Base-by-base conservation (phyloP, 2,797 vertebrate species). In the Helostoma temminkii region DNA sequence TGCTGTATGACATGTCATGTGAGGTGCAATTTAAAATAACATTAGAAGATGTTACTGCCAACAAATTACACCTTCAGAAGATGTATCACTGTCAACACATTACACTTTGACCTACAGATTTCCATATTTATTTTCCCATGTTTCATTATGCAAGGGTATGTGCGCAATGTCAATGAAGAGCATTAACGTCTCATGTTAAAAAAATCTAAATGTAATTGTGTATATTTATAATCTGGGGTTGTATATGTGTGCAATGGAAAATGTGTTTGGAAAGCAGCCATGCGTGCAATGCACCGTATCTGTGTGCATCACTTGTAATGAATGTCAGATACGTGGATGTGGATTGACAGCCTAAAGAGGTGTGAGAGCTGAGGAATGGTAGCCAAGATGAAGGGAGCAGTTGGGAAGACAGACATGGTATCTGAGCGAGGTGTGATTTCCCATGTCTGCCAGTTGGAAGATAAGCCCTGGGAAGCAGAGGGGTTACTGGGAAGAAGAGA, bases 361-460 rank as follows among this genome's bases (percentile, higher is more conserved):
- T 58, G 79, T 18, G 70, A 72, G 69, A 71, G 80, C 78, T 58
- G 66, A 72, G 62, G 75, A 67, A 74, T 71, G 76, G 76, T 56
- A 67, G 72, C 65, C 53, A 30, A 78, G 81, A 85, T 83, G 83
- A 90, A 85, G 69, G 72, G 53, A 76, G 76, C 63, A 58, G 78
- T 53, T 26, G 57, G 67, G 58, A 72, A 69, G 70, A 76, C 66
- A 84, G 78, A 76, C 50, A 52, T 7, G 63, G 78, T 78, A 54
- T 81, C 80, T 43, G 62, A 73, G 77, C 37, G 55, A 81, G 72
- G 76, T 66, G 74, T 69, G 75, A 88, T 88, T 88, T 79, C 70
- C 81, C 71, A 28, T 57, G 77, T 81, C 88, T 91, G 89, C 76
- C 87, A 68, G 76, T 80, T 66, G 70, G 78, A 78, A 86, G 91